Evolutionary conservation across 2,888 invertebrate genomes (phyloP), one percentile per base, ranked within the genome.

Genomic region (Phytoseiulus persimilis): DNA sequence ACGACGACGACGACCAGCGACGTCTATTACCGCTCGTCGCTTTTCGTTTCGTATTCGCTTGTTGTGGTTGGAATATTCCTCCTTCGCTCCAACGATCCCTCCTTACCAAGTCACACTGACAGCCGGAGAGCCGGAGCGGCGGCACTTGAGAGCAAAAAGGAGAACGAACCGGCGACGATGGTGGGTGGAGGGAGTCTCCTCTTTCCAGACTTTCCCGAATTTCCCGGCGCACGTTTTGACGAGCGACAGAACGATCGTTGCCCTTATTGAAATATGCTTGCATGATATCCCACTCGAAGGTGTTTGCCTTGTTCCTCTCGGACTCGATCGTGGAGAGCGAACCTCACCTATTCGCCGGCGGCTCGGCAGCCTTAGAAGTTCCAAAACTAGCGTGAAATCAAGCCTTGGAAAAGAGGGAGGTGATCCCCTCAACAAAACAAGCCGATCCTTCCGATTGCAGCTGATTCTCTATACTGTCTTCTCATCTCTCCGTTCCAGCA

Each of bases 11-110:
- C 65, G 28, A 65, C 65, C 65, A 65, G 65, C 14, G 65, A 65
- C 65, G 65, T 65, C 65, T 65, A 65, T 65, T 65, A 65, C 65
- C 65, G 65, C 65, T 65, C 65, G 65, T 65, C 65, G 65, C 65
- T 65, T 65, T 65, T 65, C 65, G 65, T 65, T 23, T 65, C 65
- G 65, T 65, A 65, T 65, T 65, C 65, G 65, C 65, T 65, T 65
- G 65, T 65, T 65, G 65, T 65, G 65, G 65, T 65, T 28, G 65
- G 65, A 65, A 65, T 65, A 65, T 65, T 65, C 65, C 65, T 65
- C 65, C 65, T 28, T 65, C 65, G 65, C 65, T 65, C 65, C 23
- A 18, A 28, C 65, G 65, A 65, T 65, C 65, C 65, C 65, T 65
- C 65, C 65, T 65, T 23, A 65, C 65, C 18, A 23, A 65, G 65